Evolutionary conservation across 2,797 vertebrate species (phyloP).

Genomic region (Euphonia xanthogaster): DNA sequence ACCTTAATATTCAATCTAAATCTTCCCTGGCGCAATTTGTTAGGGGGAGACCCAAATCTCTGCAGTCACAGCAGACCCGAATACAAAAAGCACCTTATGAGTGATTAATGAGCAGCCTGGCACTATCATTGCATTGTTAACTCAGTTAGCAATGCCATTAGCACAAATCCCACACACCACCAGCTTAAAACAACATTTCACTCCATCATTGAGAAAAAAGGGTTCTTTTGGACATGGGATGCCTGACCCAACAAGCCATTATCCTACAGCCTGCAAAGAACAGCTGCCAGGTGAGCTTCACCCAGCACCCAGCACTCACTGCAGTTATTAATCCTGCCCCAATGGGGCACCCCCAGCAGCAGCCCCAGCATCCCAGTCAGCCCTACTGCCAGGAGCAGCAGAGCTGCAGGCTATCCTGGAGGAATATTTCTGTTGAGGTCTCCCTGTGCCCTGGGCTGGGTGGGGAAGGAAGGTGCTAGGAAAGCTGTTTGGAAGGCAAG

Average conservation of each 20-base stretch:
- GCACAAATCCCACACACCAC: background rate
- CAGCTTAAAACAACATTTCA: background rate
- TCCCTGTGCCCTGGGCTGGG: background rate
- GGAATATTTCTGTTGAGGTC: background rate
- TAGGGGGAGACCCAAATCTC: background rate
- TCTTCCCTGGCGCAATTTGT: background rate
- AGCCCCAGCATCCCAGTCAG: background rate
- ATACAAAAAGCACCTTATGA: background rate
- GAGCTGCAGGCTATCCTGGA: background rate
- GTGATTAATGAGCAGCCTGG: background rate
- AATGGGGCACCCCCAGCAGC: background rate
- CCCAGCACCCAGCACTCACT: background rate
- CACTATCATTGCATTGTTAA: background rate
- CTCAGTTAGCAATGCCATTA: background rate
- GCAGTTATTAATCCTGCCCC: background rate
- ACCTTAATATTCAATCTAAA: background rate
- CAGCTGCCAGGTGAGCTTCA: background rate
- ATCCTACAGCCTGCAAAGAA: background rate
- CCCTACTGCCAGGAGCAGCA: background rate
- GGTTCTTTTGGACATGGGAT: background rate
- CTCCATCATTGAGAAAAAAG: background rate
- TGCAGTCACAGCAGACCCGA: background rate
- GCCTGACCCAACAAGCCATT: background rate
- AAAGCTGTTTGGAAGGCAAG: background rate
- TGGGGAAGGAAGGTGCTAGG: background rate